Evolutionary conservation across 2,797 vertebrate genomes (phyloP).

Genomic region (Denticeps clupeoides): DNA sequence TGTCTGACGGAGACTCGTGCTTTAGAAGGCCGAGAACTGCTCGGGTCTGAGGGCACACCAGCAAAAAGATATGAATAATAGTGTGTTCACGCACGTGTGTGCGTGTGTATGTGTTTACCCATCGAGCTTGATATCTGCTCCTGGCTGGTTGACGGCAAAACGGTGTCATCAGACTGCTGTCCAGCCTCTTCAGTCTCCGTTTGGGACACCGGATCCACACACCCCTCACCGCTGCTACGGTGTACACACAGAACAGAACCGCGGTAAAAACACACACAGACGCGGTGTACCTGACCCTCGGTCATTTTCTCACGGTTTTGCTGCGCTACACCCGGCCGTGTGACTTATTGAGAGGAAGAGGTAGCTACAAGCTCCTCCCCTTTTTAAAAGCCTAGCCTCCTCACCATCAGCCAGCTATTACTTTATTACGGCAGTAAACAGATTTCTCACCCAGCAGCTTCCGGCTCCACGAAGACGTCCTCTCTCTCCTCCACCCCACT

Average conservation of each 20-base stretch:
- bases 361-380: too few relatives aligned
- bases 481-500: slow-evolving; percentile 72
- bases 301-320: too few relatives aligned
- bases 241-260: too few relatives aligned
- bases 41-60: slow-evolving; percentile 62
- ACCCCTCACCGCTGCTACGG: slow-evolving; percentile 56
- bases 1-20: slow-evolving; percentile 70
- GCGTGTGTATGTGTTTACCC: slow-evolving; percentile 47
- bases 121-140: slow-evolving; percentile 89
- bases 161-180: slow-evolving; percentile 74
- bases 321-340: too few relatives aligned
- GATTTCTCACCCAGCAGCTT: slow-evolving; percentile 72
- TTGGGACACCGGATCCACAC: slow-evolving; percentile 73
- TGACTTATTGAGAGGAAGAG: too few relatives aligned
- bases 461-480: slow-evolving; percentile 79
- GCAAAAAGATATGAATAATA: not conserved
- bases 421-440: too few relatives aligned
- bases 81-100: not conserved
- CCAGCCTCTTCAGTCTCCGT: slow-evolving; percentile 72
- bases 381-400: too few relatives aligned
- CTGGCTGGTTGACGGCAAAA: slow-evolving; percentile 85
- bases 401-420: too few relatives aligned
- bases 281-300: too few relatives aligned
- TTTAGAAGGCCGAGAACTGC: slow-evolving; percentile 67
- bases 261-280: not conserved